Percentiles rank a stretch among this genome's conserved stretches.
Conservation (phyloP, 2,888 invertebrate genomes). For the Reticulitermes lucifugus region DNA sequence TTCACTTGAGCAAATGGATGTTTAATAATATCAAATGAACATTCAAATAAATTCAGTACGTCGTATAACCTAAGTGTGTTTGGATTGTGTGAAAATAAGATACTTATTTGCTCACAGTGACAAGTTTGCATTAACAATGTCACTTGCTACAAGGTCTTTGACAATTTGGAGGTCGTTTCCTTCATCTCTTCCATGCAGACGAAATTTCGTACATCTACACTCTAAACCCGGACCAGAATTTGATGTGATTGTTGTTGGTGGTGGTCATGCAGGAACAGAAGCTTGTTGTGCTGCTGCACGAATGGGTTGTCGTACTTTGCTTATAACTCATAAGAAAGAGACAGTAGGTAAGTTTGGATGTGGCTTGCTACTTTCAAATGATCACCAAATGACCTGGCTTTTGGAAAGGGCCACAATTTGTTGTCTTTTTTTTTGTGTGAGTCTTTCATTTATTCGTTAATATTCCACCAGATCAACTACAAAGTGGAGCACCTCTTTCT, state of each 20-base stretch:
- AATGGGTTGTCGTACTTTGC: constrained; percentile 82
- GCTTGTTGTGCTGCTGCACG: constrained; percentile 86
- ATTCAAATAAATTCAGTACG: too few species aligned
- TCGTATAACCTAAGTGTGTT: too few species aligned
- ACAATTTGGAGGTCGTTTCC: neutral
- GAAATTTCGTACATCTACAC: neutral
- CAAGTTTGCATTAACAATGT: neutral
- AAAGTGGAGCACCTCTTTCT: too few species aligned
- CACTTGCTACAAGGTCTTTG: neutral
- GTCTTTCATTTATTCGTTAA: too few species aligned
- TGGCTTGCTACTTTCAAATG: too few species aligned
- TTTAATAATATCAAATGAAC: neutral
- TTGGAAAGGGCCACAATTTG: too few species aligned
- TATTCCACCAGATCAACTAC: too few species aligned
- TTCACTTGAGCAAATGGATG: neutral
- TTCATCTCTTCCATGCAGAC: neutral
- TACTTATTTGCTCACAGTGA: too few species aligned
- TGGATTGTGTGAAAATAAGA: too few species aligned
- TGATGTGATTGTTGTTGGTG: constrained; percentile 89
- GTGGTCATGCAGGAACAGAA: constrained; percentile 93
- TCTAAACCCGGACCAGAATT: constrained; percentile 57
- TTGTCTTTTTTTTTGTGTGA: too few species aligned
- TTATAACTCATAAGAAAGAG: constrained; percentile 85
- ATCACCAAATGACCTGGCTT: too few species aligned
- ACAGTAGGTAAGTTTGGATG: constrained; percentile 74